A percentile compares a stretch with the other conserved stretches of the same genome.
Conservation (phyloP, 1,140 invertebrate genomes). For the Acromyrmex heyeri region DNA sequence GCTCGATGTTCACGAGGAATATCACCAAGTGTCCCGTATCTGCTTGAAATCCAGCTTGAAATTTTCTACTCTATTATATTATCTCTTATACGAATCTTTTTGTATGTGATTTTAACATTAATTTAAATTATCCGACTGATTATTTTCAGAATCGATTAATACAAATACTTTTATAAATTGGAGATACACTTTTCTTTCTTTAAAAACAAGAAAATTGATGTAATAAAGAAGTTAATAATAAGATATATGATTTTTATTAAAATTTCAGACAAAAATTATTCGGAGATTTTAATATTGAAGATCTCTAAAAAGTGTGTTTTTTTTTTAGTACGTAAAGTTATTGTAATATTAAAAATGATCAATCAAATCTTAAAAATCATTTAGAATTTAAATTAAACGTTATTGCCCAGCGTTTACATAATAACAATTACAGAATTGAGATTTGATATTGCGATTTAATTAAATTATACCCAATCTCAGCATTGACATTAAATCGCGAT, state of each 20-base stretch:
- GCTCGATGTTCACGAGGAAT: conserved; percentile 2
- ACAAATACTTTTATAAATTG: not conserved
- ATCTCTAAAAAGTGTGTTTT: not conserved
- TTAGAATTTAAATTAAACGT: not conserved
- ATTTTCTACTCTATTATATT: not conserved
- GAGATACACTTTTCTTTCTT: not conserved
- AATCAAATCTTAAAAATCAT: no score
- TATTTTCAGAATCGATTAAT: not conserved
- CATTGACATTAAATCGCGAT: not conserved
- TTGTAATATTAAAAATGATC: not conserved
- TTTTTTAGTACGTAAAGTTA: not conserved
- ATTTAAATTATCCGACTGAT: conserved; percentile 1
- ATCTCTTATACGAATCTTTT: not conserved
- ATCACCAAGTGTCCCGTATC: conserved; percentile 5
- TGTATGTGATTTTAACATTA: conserved; percentile 5
- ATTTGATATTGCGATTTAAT: conserved; percentile 34
- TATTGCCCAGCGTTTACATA: not conserved
- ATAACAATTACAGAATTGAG: conserved; percentile 22
- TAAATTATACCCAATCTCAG: conserved; percentile 9
- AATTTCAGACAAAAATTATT: conserved; percentile 30
- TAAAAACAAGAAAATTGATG: not conserved
- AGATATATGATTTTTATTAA: not conserved
- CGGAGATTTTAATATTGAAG: not conserved
- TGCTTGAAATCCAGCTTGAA: not conserved
- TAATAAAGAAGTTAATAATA: not conserved